phyloP scores from a whole-genome alignment of 92 coral and sea anemone genomes.

The Umimayanthus chanpuru region DNA sequence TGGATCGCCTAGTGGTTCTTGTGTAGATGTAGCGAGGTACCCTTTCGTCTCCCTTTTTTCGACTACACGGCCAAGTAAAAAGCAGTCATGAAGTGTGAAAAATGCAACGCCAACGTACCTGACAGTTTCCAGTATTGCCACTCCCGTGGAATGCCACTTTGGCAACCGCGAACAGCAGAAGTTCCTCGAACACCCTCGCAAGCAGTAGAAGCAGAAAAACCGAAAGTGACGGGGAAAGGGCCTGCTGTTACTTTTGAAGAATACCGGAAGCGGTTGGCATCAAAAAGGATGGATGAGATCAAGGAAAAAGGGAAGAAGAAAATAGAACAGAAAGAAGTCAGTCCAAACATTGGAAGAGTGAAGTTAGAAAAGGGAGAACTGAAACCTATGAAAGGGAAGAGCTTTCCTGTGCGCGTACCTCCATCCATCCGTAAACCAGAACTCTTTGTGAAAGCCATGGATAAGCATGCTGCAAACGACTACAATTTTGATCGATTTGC shows the following conservation, averaged over 20 bases:
- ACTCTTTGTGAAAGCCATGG: constrained; percentile 32
- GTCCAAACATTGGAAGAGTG: constrained; percentile 25
- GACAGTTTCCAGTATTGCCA: too few species aligned
- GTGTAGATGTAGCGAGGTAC: too few species aligned
- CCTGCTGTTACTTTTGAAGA: not conserved
- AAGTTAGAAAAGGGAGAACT: constrained; percentile 17
- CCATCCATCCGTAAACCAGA: not conserved
- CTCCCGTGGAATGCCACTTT: not conserved
- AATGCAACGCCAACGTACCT: too few species aligned
- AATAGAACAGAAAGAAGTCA: constrained; percentile 1
- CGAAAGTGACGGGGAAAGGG: not conserved
- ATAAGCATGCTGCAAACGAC: constrained; percentile 8
- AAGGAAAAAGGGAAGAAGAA: constrained; percentile 22
- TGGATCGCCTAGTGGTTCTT: too few species aligned
- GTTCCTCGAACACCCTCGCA: not conserved
- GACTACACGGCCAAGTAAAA: too few species aligned
- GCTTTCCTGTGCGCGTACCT: constrained; percentile 13
- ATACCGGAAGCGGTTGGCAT: not conserved
- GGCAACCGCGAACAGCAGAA: not conserved
- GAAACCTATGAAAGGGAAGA: constrained; percentile 35
- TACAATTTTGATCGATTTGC: too few species aligned
- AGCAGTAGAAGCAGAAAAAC: not conserved
- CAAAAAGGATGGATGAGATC: not conserved
- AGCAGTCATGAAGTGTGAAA: too few species aligned
- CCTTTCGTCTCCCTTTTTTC: too few species aligned